phyloP scores from a whole-genome alignment of 2,888 invertebrate genomes.

The Tethea ocularis region DNA sequence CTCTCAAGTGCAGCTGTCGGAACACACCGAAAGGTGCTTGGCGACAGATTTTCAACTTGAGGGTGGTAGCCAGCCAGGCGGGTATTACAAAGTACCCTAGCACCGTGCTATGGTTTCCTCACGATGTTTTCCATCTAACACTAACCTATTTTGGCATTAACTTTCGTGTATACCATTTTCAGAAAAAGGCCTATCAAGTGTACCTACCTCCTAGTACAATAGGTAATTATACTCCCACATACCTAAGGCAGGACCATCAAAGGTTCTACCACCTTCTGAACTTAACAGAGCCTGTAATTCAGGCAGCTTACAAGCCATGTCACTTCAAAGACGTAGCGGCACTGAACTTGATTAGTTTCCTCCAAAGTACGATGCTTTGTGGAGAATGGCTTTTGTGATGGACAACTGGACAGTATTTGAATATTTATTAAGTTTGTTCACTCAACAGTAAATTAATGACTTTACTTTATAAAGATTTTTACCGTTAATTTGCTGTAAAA shows the following conservation, averaged over 20 bases:
- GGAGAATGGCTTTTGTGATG: background rate
- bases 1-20: no score
- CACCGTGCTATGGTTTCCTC: no score
- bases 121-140: no score
- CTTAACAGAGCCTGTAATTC: conserved; percentile 28
- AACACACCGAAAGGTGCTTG: no score
- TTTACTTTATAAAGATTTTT: no score
- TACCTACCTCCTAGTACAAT: background rate
- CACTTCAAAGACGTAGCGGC: conserved; percentile 30
- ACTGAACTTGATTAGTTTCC: conserved; percentile 32
- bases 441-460: no score
- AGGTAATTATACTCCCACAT: conserved; percentile 1
- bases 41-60: no score
- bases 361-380: background rate
- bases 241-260: conserved; percentile 11
- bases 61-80: no score
- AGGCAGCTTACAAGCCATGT: conserved; percentile 17
- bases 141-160: no score
- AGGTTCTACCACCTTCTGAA: conserved; percentile 18
- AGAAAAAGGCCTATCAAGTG: background rate
- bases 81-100: no score
- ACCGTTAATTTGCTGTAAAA: no score
- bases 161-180: no score
- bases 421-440: background rate
- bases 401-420: background rate